phyloP scores from a whole-genome alignment of 2,888 invertebrate species.

The Deroplatys truncata region DNA sequence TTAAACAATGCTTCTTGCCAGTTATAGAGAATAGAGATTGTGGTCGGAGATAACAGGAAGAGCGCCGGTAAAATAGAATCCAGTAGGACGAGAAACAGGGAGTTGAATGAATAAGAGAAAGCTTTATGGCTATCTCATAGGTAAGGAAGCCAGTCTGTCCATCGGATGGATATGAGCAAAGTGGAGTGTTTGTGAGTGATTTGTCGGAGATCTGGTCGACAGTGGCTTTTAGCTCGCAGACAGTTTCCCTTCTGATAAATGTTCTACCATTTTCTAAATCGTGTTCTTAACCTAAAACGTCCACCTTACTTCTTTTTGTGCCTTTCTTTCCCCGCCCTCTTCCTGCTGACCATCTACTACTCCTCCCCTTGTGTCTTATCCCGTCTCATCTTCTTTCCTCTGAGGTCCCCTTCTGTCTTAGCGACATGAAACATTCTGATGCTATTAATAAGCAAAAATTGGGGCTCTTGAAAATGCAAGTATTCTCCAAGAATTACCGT shows the following conservation, averaged over 20 bases:
- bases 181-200: constrained; percentile 13
- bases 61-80: no score
- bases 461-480: no score
- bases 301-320: background rate
- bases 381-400: no score
- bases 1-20: no score
- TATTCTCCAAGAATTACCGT: no score
- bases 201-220: constrained; percentile 21
- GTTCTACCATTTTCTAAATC: background rate
- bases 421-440: background rate
- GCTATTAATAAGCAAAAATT: background rate
- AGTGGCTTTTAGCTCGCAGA: constrained; percentile 25
- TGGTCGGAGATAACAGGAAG: no score
- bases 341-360: background rate
- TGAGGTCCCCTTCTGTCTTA: background rate
- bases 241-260: background rate
- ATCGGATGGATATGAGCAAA: background rate
- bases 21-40: no score
- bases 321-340: background rate
- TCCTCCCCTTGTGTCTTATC: background rate
- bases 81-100: no score
- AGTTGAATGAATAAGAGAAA: no score
- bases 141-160: no score
- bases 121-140: no score
- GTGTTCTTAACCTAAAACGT: background rate